Evolutionary conservation across 2,113 vertebrate species (phyloP), one percentile per base, ranked within the genome.

Genomic region (Protobothrops flavoviridis): DNA sequence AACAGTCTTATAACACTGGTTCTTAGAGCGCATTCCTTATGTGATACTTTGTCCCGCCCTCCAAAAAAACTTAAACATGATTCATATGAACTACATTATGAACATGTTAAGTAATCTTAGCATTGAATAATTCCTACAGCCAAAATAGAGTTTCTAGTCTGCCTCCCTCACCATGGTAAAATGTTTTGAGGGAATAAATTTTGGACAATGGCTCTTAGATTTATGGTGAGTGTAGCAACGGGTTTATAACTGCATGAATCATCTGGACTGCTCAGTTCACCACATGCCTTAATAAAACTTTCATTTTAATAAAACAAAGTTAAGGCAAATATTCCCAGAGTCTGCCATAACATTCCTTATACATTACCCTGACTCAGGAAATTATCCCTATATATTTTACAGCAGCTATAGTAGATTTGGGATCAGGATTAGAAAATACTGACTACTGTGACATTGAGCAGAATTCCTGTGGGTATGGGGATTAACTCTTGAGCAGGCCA

Each of bases 321-420:
- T 98, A 97, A 98, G 96, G 97, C 98, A 97, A 98, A 97, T 98
- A 98, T 97, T 97, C 98, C 97, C 97, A 97, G 98, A 97, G 96
- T 95, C 96, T 97, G 93, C 96, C 95, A 97, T 98, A 97, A 98
- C 98, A 98, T 98, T 98, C 98, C 97, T 98, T 98, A 97, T 98
- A 98, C 97, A 98, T 98, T 98, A 98, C 97, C 96, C 95, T 97
- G 97, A 97, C 96, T 98, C 98, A 98, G 98, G 98, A 98, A 98
- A 98, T 98, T 97, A 98, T 98, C 98, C 97, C 98, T 97, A 98
- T 98, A 98, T 98, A 98, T 98, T 98, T 98, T 98, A 98, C 97
- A 96, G 97, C 97, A 97, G 96, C 97, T 97, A 98, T 97, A 98
- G 97, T 98, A 97, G 96, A 97, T 96, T 97, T 94, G 97, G 97